Base-by-base conservation (phyloP, 2,797 vertebrate genomes). In the Fistularia tabacaria region DNA sequence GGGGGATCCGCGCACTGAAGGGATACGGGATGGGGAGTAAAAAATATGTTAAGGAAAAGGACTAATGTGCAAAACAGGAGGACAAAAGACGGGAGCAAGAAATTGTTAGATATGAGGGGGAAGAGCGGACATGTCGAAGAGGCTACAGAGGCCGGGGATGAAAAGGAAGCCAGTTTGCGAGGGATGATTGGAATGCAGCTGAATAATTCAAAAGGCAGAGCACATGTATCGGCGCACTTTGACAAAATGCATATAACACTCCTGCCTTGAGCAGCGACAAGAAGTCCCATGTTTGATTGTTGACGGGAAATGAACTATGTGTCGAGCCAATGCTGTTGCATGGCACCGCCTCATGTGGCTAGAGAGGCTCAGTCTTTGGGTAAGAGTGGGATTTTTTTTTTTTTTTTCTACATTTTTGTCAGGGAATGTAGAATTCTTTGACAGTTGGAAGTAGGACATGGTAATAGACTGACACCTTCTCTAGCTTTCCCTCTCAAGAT, bases 201-300 rank as follows among this genome's bases (percentile, higher is more conserved):
- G 53, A 79, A 79, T 66, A 81, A 76, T 77, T 80, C 62, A 69
- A 67, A 73, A 71, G 71, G 64, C 60, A 68, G 61, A 71, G 49
- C 52, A 54, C 70, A 70, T 37, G 67, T 59, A 66, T 61, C 52
- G 63, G 74, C 66, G 75, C 36, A 13, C 73, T 80, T 67, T 76
- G 68, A 78, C 55, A 55, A 41, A 59, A 61, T 51, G 53, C 72
- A 75, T 53, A 76, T 56, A 59, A 54, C 66, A 61, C 36, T 36
- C 42, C 8, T 51, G 62, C 54, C 50, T 36, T 62, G 49, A 61
- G 51, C 47, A 49, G 55, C 7, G 12, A 25, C 7, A 9, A 66
- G 10, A 48, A 56, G 48, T 36, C 60, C 9, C 9, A 9, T 46
- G 41, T 50, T 58, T 53, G 52, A 25, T 25, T 25, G 25, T 49